Base-by-base conservation (phyloP, 2,797 vertebrate genomes). In the Ibycter americanus region DNA sequence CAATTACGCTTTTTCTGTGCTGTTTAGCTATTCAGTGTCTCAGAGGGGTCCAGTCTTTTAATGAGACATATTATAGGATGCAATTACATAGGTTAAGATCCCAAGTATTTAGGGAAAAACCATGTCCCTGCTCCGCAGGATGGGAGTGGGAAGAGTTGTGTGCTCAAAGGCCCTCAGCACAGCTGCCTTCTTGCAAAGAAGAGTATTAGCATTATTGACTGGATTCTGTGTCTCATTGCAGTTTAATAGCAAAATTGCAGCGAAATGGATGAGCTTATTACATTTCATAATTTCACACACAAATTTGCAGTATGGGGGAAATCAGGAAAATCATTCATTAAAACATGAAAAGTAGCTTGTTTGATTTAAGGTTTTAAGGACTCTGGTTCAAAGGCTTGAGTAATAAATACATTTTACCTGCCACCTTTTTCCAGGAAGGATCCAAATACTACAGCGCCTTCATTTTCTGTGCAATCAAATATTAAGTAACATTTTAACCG, bases 261-360 rank as follows among this genome's bases (percentile, higher is more conserved):
- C 27, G 66, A 70, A 86, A 36, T 0, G 11, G 32, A 32, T 31
- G 9, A 78, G 38, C 40, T 34, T 42, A 55, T 72, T 38, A 6
- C 40, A 56, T 73, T 32, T 27, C 4, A 3, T 25, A 10, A 83
- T 71, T 85, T 81, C 76, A 51, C 8, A 1, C 47, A 42, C 44
- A 86, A 51, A 51, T 16, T 21, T 27, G 21, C 7, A 1, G 21
- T 17, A 7, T 12, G n/a, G 47, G 32, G 23, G 25, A 80, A 92
- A 73, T 34, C 0, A 0, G 34, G 23, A 22, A 80, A 92, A 73
- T 34, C 0, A 0, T 16, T 74, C 29, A 38, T 23, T 78, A 42
- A 36, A 83, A 49, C 20, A 29, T 6, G 34, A 65, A 54, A 40
- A 70, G 42, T 31, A 73, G n/a, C 16, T 77, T 19, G 20, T 34